Base-by-base conservation (phyloP, 2,888 invertebrate species). In the Chirona hameri region DNA sequence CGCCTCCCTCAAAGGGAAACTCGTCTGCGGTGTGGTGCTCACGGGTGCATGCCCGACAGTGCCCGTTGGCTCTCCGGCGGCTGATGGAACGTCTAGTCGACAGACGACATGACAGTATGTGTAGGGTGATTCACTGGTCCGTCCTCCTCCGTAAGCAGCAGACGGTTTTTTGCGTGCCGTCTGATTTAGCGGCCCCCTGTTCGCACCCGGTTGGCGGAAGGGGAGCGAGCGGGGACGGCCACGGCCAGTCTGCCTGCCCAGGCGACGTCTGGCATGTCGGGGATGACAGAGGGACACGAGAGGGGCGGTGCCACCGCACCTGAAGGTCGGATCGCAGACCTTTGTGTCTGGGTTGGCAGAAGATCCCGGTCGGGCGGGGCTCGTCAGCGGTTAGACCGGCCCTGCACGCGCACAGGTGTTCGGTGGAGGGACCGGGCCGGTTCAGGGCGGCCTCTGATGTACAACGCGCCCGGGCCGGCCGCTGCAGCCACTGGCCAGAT, bases 401-500 rank as follows among this genome's bases (percentile, higher is more conserved):
- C 14, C 10, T 27, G 14, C 52, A 9, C 52, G 10, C 52, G 52
- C 52, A 52, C 52, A 52, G 52, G 52, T 52, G 52, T 52, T 52
- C 14, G 10, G 12, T 12, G 52, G 52, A 52, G 15, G 15, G 52
- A 52, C 52, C 52, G 52, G 52, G 52, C 52, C 52, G 52, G 18
- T 52, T 18, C 10, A 12, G 52, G 52, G 2, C 52, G 52, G 52
- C 52, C 52, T 12, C 52, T 52, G 52, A 5, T 39, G 39, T 7
- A 39, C 52, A 52, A 1, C 52, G 15, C 7, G 12, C 52, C 15
- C 52, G 15, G 52, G 12, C 52, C 52, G 52, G 52, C 52, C 52
- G 39, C 57, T 57, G 57, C 57, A 57, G 57, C 57, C 57, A 24
- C 57, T 24, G 87, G 46, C 82, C 72, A 52, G 52, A 52, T 60